Base-by-base conservation (phyloP, 2,113 vertebrate genomes). In the Xiphophorus maculatus region DNA sequence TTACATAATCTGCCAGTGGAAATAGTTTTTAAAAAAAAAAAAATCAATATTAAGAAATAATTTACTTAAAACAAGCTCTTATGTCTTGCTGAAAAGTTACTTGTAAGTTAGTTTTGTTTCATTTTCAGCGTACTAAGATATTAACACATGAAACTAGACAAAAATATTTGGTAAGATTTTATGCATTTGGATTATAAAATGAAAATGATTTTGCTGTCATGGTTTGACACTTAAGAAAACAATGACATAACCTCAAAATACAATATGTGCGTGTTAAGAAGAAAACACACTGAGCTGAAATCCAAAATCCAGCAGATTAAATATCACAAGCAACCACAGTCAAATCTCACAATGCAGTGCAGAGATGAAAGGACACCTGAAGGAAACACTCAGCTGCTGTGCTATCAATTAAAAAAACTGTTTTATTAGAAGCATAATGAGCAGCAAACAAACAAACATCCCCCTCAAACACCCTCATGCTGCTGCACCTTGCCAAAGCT, bases 401-500 rank as follows among this genome's bases (percentile, higher is more conserved):
- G 35, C 61, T 61, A 40, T 14, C 58, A 5, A 19, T 69, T 58
- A 30, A 70, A 71, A 65, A 51, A 29, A 22, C 17, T 28, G 66
- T 69, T 86, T 66, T 70, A 61, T 71, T 54, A 76, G 44, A 74
- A 76, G 60, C 40, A 71, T 42, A 79, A 87, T 32, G 69, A 75
- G 51, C 67, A 29, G 44, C n/a, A 80, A 68, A 79, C 66, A 81
- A 69, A 68, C 4, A 74, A 73, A 54, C 78, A 67, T 30, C 44
- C 66, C 42, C 32, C 63, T 58, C 63, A 40, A 25, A 64, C 69
- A 40, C 66, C 73, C 76, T 71, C 65, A 40, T 63, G 51, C 35
- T 1, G 30, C n/a, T 89, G 89, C 51, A 98, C 98, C 96, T 99
- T 99, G 88, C 98, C 98, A 75, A 99, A 99, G 93, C 98, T 99